A percentile compares a stretch with the other conserved stretches of the same genome.
Conservation (phyloP, 2,113 vertebrate genomes). For the Campylomormyrus tamandua region DNA sequence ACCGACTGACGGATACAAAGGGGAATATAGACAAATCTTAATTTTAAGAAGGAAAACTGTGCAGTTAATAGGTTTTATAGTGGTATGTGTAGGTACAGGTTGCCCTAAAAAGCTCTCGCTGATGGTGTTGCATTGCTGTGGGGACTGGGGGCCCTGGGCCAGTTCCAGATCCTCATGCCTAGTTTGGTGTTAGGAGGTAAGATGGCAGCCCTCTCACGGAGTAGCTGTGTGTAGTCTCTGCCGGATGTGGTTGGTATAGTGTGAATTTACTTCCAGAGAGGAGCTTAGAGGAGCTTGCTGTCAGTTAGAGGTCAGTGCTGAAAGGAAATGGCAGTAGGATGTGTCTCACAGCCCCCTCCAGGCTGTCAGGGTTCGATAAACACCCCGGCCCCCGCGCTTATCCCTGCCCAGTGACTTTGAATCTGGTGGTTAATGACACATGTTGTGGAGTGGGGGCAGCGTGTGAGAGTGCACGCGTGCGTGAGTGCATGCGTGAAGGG, state of each 20-base stretch:
- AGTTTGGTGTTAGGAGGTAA: slow-evolving; percentile 14
- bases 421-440: not conserved
- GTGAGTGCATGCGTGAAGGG: slow-evolving; percentile 2
- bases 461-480: not conserved
- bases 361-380: slow-evolving; percentile 5
- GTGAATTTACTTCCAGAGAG: not conserved
- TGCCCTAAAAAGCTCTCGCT: slow-evolving; percentile 28
- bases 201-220: not conserved
- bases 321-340: not conserved
- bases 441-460: not conserved
- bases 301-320: slow-evolving; percentile 6
- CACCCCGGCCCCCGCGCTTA: not conserved
- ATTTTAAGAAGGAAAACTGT: not conserved
- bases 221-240: not conserved
- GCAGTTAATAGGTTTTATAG: not conserved
- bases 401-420: not conserved
- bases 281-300: not conserved
- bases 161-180: slow-evolving; percentile 20
- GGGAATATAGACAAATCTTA: not conserved
- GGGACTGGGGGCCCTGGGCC: slow-evolving; percentile 31
- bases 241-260: not conserved
- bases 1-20: not conserved
- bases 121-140: slow-evolving; percentile 38
- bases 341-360: not conserved
- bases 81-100: not conserved